These are phyloP conservation scores for Sebastes taczanowskii DNA, from an alignment of 2,797 vertebrate species.

Conservation along the genomic window DNA sequence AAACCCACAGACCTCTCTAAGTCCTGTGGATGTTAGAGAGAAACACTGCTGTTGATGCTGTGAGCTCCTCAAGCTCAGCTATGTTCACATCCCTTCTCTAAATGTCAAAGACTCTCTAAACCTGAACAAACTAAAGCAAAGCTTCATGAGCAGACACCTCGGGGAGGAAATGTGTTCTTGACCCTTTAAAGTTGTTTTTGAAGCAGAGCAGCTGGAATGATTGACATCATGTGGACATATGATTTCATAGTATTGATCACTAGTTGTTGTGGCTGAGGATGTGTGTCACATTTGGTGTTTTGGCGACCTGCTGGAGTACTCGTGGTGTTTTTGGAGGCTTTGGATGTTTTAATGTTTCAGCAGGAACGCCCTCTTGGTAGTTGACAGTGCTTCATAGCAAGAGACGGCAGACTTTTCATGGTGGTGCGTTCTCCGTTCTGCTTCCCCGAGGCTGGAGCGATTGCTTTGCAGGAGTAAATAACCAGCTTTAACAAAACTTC, in stretches of 20 bases:
- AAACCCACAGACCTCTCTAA: not conserved
- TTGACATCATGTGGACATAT: not conserved
- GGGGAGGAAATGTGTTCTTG: not conserved
- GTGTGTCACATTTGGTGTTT: not conserved
- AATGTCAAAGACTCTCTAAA: not conserved
- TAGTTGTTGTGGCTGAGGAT: too few species aligned
- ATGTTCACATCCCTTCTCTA: not conserved
- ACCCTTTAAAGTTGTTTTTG: not conserved
- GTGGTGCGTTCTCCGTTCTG: slow-evolving; percentile 60
- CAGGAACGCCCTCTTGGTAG: slow-evolving; percentile 68
- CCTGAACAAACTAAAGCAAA: not conserved
- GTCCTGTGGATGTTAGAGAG: not conserved
- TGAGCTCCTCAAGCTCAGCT: not conserved
- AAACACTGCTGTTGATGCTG: too few species aligned
- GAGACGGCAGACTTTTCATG: slow-evolving; percentile 76
- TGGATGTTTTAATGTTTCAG: slow-evolving; percentile 45
- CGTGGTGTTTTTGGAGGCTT: too few species aligned
- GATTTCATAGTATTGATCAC: too few species aligned
- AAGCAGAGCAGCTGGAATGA: not conserved
- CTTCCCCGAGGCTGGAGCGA: slow-evolving; percentile 72
- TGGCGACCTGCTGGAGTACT: too few species aligned
- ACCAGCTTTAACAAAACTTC: slow-evolving; percentile 87
- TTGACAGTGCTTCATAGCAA: slow-evolving; percentile 72
- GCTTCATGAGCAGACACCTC: not conserved
- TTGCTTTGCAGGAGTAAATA: slow-evolving; percentile 86